Base-by-base conservation (phyloP, 2,797 vertebrate species). In the Emydoidea blandingii region DNA sequence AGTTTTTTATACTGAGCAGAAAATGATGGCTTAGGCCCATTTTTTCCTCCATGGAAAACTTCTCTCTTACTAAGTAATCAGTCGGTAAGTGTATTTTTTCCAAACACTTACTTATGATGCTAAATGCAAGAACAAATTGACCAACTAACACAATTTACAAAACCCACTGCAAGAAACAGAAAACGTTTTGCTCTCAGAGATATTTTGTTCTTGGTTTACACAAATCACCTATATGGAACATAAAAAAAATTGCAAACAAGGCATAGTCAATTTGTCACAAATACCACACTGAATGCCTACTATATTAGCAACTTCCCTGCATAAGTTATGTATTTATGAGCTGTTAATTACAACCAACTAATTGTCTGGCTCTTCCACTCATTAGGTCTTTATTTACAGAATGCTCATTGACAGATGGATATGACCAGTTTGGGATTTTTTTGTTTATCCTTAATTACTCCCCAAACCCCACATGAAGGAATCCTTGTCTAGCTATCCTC, bases 311-410 rank as follows among this genome's bases (percentile, higher is more conserved):
- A 85, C 78, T 83, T 49, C 47, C 16, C 81, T 57, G 10, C 6
- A 56, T 8, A 90, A 29, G 52, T 89, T 57, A 82, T 0, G 6
- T 54, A 49, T 90, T 95, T 91, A 94, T 18, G 49, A 91, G 23
- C 34, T n/a, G 53, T 74, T 89, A 62, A 86, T 94, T 90, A 87
- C n/a, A 95, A 50, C 3, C 21, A 93, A 87, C 19, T 91, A 88
- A 92, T 41, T 85, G 74, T 5, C 65, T 1, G 1, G 74, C 83
- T 93, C 49, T 34, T 29, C 50, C 88, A 37, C 68, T 89, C 79
- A 49, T 88, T 78, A 50, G 79, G 79, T 21, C 86, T 89, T 95
- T 59, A 81, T 50, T 92, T 78, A 87, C 49, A 90, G 59, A 78
- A 31, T 83, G 50, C 74, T 86, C 57, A 74, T 0, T 29, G 0